phyloP scores from a whole-genome alignment of 1,140 invertebrate species.

The Leucophenga varia region DNA sequence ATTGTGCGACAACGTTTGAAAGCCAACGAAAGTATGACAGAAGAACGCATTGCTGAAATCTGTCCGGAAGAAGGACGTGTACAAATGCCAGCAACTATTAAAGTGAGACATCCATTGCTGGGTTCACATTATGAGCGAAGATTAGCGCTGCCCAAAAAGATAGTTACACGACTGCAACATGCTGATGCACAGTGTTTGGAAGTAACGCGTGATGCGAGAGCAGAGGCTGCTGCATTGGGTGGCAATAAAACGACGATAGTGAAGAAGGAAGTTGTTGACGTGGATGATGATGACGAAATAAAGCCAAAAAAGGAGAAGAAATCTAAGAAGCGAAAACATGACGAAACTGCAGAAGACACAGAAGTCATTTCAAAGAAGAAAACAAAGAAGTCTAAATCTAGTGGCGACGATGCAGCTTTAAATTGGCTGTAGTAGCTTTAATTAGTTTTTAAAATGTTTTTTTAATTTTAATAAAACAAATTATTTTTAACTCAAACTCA shows the following conservation, averaged over 20 bases:
- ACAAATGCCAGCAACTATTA: constrained; percentile 9
- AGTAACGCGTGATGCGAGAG: neutral
- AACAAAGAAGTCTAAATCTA: neutral
- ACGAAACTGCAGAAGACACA: constrained; percentile 12
- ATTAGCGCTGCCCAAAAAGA: neutral
- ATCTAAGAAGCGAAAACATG: neutral
- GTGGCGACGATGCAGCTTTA: no score
- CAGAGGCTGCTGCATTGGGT: neutral
- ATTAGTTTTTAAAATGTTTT: neutral
- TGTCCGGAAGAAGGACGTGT: constrained; percentile 5
- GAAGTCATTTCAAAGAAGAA: constrained; percentile 6
- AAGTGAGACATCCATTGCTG: constrained; percentile 15
- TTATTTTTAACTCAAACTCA: neutral
- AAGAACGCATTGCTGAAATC: constrained; percentile 3
- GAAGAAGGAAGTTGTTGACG: constrained; percentile 5
- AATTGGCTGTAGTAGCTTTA: no score
- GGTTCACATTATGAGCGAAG: constrained; percentile 15
- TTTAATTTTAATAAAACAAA: constrained; percentile 1
- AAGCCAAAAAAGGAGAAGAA: constrained; percentile 14
- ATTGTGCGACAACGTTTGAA: constrained; percentile 14
- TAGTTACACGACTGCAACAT: constrained; percentile 7
- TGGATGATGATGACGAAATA: neutral
- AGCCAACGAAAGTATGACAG: neutral
- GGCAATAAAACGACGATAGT: neutral
- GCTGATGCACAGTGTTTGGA: constrained; percentile 6